Evolutionary conservation across 2,797 vertebrate species (phyloP).

Genomic region (Sardinella longiceps): DNA sequence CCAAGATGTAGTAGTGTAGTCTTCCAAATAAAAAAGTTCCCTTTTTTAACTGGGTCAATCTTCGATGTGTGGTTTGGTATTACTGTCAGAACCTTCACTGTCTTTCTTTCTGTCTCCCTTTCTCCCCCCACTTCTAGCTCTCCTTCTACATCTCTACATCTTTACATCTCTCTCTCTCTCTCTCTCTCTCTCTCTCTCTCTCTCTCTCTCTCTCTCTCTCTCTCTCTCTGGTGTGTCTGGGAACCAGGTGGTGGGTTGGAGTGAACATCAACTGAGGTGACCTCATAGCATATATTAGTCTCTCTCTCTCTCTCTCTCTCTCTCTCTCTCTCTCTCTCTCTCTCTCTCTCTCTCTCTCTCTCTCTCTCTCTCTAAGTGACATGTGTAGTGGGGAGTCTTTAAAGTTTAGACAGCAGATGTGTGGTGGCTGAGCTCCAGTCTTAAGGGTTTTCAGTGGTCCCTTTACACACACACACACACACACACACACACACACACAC

Average conservation of each 20-base stretch:
- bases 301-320: background rate
- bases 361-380: background rate
- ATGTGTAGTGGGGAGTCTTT: background rate
- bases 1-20: too few species aligned
- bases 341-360: background rate
- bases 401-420: background rate
- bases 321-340: background rate
- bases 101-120: too few species aligned
- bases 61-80: too few species aligned
- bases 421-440: background rate
- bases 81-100: too few species aligned
- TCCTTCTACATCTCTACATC: background rate
- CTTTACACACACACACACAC: constrained; percentile 31
- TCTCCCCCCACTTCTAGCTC: too few species aligned
- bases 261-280: constrained; percentile 69
- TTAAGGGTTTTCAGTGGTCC: background rate
- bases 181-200: constrained; percentile 36
- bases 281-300: constrained; percentile 51
- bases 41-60: too few species aligned
- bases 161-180: constrained; percentile 29
- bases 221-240: constrained; percentile 21
- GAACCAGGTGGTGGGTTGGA: constrained; percentile 59
- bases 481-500: constrained; percentile 37
- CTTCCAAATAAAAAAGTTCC: too few species aligned
- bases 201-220: constrained; percentile 30